Evolutionary conservation across 2,888 invertebrate genomes (phyloP).

Genomic region (Griposia aprilina): DNA sequence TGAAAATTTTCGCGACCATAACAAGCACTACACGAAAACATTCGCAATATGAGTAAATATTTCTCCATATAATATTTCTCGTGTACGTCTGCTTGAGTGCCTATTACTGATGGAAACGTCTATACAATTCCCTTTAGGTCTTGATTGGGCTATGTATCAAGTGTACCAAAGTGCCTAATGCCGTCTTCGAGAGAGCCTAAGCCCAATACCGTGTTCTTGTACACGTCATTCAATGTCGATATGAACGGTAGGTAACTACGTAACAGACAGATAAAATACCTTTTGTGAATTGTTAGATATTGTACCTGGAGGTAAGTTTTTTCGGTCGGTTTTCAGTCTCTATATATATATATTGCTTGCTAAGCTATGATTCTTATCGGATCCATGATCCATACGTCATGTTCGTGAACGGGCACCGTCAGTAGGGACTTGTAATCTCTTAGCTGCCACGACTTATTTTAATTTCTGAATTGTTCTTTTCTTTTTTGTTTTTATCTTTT

Average conservation of each 20-base stretch:
- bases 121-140: slow-evolving; percentile 29
- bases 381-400: no score
- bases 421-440: no score
- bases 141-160: slow-evolving; percentile 36
- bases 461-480: no score
- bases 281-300: slow-evolving; percentile 3
- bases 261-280: slow-evolving; percentile 13
- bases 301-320: background rate
- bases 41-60: background rate
- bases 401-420: no score
- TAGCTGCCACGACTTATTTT: no score
- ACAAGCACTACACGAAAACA: background rate
- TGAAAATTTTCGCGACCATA: background rate
- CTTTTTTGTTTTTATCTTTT: no score
- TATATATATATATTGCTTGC: background rate
- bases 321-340: background rate
- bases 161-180: slow-evolving; percentile 19
- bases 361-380: no score
- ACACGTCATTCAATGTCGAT: slow-evolving; percentile 38
- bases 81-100: slow-evolving; percentile 12
- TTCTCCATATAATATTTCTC: background rate
- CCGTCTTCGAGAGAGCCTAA: slow-evolving; percentile 7
- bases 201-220: slow-evolving; percentile 37
- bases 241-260: slow-evolving; percentile 1
- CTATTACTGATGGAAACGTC: slow-evolving; percentile 14